Evolutionary conservation across 2,888 invertebrate genomes (phyloP).

Genomic region (Tineola bisselliella): DNA sequence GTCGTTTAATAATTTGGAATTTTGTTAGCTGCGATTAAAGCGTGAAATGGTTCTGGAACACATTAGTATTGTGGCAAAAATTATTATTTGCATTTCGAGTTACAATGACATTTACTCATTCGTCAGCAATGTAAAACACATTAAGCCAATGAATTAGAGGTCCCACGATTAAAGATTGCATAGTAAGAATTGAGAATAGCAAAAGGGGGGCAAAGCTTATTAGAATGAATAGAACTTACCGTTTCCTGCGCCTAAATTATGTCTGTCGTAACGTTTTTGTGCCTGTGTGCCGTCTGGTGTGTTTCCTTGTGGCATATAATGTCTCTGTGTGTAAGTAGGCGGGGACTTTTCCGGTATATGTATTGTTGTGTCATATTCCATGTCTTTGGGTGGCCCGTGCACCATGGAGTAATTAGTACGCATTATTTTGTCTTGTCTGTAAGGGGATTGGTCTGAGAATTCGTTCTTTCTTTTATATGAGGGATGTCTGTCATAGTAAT

Average conservation of each 20-base stretch:
- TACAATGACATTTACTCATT: no score
- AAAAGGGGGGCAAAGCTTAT: neutral
- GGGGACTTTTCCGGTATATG: slow-evolving; percentile 19
- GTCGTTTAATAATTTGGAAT: slow-evolving; percentile 49
- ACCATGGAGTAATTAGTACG: slow-evolving; percentile 46
- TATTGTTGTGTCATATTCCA: slow-evolving; percentile 31
- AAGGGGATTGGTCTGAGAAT: slow-evolving; percentile 45
- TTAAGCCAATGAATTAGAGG: slow-evolving; percentile 29
- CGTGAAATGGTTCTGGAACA: slow-evolving; percentile 54
- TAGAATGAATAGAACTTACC: slow-evolving; percentile 37
- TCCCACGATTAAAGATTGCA: slow-evolving; percentile 22
- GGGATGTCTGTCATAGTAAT: slow-evolving; percentile 47
- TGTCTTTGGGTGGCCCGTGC: slow-evolving; percentile 37
- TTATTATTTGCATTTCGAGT: neutral
- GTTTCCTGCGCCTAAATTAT: slow-evolving; percentile 44
- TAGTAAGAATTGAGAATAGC: slow-evolving; percentile 17
- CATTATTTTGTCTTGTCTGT: slow-evolving; percentile 56
- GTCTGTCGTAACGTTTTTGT: slow-evolving; percentile 51
- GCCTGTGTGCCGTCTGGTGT: slow-evolving; percentile 33
- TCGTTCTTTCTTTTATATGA: slow-evolving; percentile 53
- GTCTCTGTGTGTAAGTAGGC: slow-evolving; percentile 39
- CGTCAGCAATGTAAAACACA: neutral
- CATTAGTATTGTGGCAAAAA: slow-evolving; percentile 38
- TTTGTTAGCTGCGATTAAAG: slow-evolving; percentile 64
- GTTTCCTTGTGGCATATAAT: slow-evolving; percentile 39